A percentile compares a stretch with the other conserved stretches of the same genome.
Conservation (phyloP, 53 echinoderm and acorn worm species). For the Apostichopus leukothele region DNA sequence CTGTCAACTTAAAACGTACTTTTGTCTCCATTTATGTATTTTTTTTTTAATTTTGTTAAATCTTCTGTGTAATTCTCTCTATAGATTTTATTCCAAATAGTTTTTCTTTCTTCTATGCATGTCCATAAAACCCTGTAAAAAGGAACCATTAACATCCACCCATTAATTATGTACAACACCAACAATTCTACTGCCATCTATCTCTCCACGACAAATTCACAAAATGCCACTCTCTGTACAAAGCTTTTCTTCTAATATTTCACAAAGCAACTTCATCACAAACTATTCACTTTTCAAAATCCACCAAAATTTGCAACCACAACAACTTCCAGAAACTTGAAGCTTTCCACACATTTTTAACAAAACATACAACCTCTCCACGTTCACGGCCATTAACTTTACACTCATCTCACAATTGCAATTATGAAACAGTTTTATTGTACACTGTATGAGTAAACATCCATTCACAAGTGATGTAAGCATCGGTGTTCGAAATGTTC, state of each 20-base stretch:
- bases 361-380: no score
- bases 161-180: not conserved
- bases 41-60: not conserved
- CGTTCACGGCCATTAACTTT: no score
- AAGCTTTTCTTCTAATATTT: not conserved
- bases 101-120: not conserved
- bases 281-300: no score
- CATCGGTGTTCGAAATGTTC: no score
- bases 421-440: no score
- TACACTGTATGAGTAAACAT: no score
- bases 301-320: no score
- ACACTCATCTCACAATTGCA: no score
- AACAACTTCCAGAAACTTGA: no score
- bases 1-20: not conserved
- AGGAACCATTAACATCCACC: not conserved
- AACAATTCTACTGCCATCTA: not conserved
- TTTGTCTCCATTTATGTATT: not conserved
- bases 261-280: not conserved
- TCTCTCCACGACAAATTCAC: not conserved
- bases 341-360: no score
- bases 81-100: constrained; percentile 8
- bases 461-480: no score
- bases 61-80: constrained; percentile 9
- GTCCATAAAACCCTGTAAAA: not conserved
- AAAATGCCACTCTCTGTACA: not conserved